Conservation (phyloP, 2,888 invertebrate genomes). For the Macaria notata region DNA sequence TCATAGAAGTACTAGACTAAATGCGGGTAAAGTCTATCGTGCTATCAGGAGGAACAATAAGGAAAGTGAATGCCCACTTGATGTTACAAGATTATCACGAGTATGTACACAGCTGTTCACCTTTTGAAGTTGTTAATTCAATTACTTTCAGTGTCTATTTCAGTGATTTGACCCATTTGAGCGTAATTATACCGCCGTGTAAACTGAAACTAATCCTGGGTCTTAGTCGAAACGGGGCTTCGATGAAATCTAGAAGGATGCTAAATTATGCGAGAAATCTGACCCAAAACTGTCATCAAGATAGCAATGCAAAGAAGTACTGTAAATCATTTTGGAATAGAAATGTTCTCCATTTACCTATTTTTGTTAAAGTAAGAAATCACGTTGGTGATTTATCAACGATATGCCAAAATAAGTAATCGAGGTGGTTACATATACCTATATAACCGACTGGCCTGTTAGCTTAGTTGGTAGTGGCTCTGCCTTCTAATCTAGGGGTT, state of each 20-base stretch:
- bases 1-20: slow-evolving; percentile 7
- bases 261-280: slow-evolving; percentile 32
- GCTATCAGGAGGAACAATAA: slow-evolving; percentile 17
- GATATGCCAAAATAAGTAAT: too few species aligned
- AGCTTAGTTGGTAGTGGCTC: too few species aligned
- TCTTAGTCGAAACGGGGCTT: slow-evolving; percentile 19
- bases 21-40: slow-evolving; percentile 14
- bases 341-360: too few species aligned
- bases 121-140: slow-evolving; percentile 18
- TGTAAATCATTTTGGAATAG: too few species aligned
- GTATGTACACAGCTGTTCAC: slow-evolving; percentile 27
- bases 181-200: slow-evolving; percentile 4
- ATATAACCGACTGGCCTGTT: too few species aligned
- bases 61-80: slow-evolving; percentile 22
- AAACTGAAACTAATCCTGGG: slow-evolving; percentile 15
- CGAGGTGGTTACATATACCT: too few species aligned
- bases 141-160: slow-evolving; percentile 15
- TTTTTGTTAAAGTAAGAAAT: too few species aligned
- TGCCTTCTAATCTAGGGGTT: too few species aligned
- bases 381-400: too few species aligned
- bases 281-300: slow-evolving; percentile 76
- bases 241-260: slow-evolving; percentile 17
- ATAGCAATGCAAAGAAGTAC: slow-evolving; percentile 69
- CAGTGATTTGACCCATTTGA: slow-evolving; percentile 10
- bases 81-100: slow-evolving; percentile 14